phyloP scores from a whole-genome alignment of 2,113 vertebrate genomes.

The Gasterosteus nipponicus region DNA sequence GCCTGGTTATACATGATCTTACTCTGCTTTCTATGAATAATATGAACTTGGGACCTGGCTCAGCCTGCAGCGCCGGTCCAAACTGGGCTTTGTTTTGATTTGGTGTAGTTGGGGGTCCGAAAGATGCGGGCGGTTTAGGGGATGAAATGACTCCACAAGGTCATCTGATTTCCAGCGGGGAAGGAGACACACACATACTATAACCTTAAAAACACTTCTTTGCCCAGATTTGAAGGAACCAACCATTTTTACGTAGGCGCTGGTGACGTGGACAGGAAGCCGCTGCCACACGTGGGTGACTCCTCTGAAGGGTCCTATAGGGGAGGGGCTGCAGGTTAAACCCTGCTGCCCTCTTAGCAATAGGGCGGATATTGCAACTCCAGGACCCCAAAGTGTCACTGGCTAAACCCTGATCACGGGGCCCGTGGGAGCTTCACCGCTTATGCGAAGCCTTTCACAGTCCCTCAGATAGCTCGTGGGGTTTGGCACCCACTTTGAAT shows the following conservation, averaged over 20 bases:
- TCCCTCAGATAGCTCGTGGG: constrained; percentile 43
- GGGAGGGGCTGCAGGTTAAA: neutral
- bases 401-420: neutral
- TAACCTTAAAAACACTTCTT: constrained; percentile 7
- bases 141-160: constrained; percentile 10
- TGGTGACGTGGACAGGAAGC: constrained; percentile 19
- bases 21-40: constrained; percentile 39
- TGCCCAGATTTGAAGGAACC: neutral
- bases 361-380: neutral
- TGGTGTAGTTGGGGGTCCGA: neutral
- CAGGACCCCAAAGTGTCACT: neutral
- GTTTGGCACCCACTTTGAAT: constrained; percentile 46
- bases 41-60: constrained; percentile 38
- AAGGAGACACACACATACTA: neutral
- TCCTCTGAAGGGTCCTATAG: neutral
- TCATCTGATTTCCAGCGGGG: neutral
- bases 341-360: neutral
- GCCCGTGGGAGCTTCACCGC: constrained; percentile 7
- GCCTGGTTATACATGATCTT: constrained; percentile 36
- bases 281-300: constrained; percentile 11
- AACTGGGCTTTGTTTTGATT: constrained; percentile 45
- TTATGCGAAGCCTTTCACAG: constrained; percentile 38
- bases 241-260: constrained; percentile 3
- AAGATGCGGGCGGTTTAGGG: neutral
- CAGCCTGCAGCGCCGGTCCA: constrained; percentile 17